Evolutionary conservation across 1,140 invertebrate genomes (phyloP).

Genomic region (Pogonognathellus flavescens): DNA sequence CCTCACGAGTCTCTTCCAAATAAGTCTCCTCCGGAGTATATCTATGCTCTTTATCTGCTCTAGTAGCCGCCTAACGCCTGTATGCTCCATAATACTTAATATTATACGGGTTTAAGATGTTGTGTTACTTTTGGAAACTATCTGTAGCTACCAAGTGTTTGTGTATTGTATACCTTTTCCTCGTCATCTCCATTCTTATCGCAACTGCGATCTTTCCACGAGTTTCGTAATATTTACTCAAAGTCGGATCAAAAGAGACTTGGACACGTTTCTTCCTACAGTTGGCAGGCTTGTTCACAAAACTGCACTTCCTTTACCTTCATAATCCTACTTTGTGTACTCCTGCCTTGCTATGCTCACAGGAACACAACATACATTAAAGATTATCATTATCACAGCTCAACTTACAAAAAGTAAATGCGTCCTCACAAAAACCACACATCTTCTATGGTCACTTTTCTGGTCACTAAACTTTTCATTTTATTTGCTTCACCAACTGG

Average conservation of each 20-base stretch:
- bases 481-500: no score
- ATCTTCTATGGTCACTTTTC: no score
- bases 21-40: no score
- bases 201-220: not conserved
- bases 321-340: constrained; percentile 28
- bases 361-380: no score
- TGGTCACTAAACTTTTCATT: no score
- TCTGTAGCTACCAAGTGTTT: not conserved
- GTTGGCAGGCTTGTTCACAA: not conserved
- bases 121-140: not conserved
- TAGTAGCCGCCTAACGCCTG: no score
- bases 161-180: not conserved
- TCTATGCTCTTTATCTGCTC: no score
- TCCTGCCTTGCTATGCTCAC: not conserved
- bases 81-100: no score
- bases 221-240: constrained; percentile 36
- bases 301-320: constrained; percentile 8
- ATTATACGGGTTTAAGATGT: not conserved
- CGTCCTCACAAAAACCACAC: no score
- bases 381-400: no score
- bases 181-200: constrained; percentile 23
- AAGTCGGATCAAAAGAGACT: constrained; percentile 29
- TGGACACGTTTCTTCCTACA: constrained; percentile 9
- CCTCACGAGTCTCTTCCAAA: no score
- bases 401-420: no score